A percentile compares a stretch with the other conserved stretches of the same genome.
Evolutionary conservation across 2,797 vertebrate genomes (phyloP).

Genomic region (Spinus olivaceus): DNA sequence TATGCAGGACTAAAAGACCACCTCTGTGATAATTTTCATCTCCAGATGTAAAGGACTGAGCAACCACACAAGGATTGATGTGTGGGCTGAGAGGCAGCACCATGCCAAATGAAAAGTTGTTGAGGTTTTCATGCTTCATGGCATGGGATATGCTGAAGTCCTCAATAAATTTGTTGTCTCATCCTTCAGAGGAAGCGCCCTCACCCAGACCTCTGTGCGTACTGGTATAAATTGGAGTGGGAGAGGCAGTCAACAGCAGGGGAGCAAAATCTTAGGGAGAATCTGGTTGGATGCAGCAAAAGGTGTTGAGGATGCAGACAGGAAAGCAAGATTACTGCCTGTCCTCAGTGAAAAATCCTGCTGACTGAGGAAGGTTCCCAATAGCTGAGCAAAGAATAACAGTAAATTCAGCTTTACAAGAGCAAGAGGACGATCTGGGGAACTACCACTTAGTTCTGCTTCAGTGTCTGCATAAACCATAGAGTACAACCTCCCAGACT

Average conservation of each 20-base stretch:
- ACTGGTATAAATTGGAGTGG: neutral
- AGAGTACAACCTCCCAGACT: neutral
- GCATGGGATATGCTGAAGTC: neutral
- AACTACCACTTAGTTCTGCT: neutral
- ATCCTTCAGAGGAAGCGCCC: neutral
- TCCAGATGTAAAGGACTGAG: neutral
- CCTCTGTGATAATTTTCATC: neutral
- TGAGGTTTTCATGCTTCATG: neutral
- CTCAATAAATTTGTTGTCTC: neutral
- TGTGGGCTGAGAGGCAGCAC: neutral
- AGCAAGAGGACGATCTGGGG: neutral
- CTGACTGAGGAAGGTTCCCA: neutral
- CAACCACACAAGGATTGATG: neutral
- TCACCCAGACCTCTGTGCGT: neutral
- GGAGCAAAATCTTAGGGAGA: neutral
- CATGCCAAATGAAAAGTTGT: neutral
- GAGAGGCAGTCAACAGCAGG: neutral
- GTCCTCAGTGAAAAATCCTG: neutral
- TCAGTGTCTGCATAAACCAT: neutral
- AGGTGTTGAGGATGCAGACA: neutral
- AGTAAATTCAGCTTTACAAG: neutral
- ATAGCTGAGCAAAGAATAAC: neutral
- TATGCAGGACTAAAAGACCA: neutral
- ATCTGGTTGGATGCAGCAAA: neutral
- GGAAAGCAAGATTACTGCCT: neutral